phyloP scores from a whole-genome alignment of 2,888 invertebrate species.

The Octonoba sinensis region DNA sequence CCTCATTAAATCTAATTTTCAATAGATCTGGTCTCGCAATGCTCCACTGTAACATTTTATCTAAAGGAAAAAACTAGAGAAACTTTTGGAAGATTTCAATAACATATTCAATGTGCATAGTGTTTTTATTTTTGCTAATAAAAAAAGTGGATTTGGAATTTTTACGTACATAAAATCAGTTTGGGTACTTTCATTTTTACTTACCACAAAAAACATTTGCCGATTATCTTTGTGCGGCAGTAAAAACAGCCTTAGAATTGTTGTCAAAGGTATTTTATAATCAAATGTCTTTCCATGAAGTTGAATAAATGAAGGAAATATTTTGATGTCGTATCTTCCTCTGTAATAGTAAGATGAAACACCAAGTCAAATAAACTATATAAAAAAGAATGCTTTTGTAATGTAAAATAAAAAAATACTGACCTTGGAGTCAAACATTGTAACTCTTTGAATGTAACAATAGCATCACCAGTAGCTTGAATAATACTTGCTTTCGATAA shows the following conservation, averaged over 20 bases:
- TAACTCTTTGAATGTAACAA: constrained; percentile 95
- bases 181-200: constrained; percentile 65
- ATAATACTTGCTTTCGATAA: constrained; percentile 98
- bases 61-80: neutral
- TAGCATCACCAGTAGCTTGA: constrained; percentile 96
- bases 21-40: too few species aligned
- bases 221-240: constrained; percentile 97
- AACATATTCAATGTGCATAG: too few species aligned
- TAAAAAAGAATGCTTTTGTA: neutral
- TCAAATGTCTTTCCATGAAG: constrained; percentile 98
- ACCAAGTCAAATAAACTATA: neutral
- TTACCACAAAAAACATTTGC: constrained; percentile 97
- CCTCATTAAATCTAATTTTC: too few species aligned
- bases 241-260: constrained; percentile 92
- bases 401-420: neutral
- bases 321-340: constrained; percentile 96
- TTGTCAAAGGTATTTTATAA: constrained; percentile 98
- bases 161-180: neutral
- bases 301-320: constrained; percentile 91
- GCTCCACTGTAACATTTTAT: too few species aligned
- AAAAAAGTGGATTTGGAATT: too few species aligned
- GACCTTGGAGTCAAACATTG: constrained; percentile 98
- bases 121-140: neutral
- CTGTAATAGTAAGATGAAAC: constrained; percentile 75
- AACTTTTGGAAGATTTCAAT: too few species aligned